phyloP scores from a whole-genome alignment of 2,888 invertebrate genomes.

The Drosophila helvetica region DNA sequence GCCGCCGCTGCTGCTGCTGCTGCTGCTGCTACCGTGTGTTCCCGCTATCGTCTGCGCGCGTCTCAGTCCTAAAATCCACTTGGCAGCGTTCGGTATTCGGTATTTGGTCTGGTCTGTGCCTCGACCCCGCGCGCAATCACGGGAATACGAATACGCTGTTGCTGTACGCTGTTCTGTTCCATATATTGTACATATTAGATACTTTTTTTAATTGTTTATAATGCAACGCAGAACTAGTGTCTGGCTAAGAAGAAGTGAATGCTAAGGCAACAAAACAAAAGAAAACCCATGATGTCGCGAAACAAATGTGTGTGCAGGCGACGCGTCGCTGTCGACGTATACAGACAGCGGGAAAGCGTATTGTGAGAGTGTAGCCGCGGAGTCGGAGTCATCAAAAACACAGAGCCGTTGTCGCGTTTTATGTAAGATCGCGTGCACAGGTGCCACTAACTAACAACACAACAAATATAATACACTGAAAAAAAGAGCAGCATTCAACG shows the following conservation, averaged over 20 bases:
- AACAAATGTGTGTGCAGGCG: constrained; percentile 19
- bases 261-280: constrained; percentile 13
- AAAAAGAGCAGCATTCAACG: constrained; percentile 12
- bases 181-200: background rate
- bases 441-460: constrained; percentile 32
- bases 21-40: background rate
- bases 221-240: constrained; percentile 5
- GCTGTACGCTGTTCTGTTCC: background rate
- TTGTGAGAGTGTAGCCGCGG: constrained; percentile 12
- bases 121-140: constrained; percentile 7
- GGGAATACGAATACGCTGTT: constrained; percentile 3
- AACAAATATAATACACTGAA: constrained; percentile 30
- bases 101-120: constrained; percentile 1
- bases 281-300: constrained; percentile 8
- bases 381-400: constrained; percentile 45
- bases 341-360: constrained; percentile 25
- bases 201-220: background rate
- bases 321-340: constrained; percentile 29
- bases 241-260: constrained; percentile 16
- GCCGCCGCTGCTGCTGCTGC: constrained; percentile 14
- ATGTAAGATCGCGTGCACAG: constrained; percentile 50
- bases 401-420: constrained; percentile 29
- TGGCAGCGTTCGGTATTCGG: constrained; percentile 21
- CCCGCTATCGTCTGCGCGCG: constrained; percentile 6
- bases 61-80: constrained; percentile 14